Evolutionary conservation across 1,140 invertebrate genomes (phyloP).

Genomic region (Brachionus paranguensis): DNA sequence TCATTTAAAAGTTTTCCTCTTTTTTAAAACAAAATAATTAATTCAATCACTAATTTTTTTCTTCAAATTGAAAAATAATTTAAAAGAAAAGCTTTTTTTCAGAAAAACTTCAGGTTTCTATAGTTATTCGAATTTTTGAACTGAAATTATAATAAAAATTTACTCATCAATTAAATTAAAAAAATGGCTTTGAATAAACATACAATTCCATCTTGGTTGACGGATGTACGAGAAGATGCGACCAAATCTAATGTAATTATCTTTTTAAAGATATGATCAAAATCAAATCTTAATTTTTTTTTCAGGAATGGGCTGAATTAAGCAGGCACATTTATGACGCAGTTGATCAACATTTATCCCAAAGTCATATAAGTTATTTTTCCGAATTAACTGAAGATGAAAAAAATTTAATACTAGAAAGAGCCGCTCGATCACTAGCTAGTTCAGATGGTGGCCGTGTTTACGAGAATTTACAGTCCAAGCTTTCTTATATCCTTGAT

Average conservation of each 20-base stretch:
- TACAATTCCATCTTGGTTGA: constrained; percentile 22
- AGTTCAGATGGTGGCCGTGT: background rate
- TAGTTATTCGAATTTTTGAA: background rate
- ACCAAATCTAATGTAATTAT: constrained; percentile 6
- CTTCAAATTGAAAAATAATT: background rate
- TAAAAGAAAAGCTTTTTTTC: background rate
- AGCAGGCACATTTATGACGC: constrained; percentile 32
- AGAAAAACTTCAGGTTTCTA: background rate
- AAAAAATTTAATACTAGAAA: constrained; percentile 35
- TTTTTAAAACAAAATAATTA: background rate
- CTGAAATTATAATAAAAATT: background rate
- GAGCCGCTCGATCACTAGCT: constrained; percentile 17
- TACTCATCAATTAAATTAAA: background rate
- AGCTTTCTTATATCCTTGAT: constrained; percentile 30
- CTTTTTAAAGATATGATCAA: background rate
- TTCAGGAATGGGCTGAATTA: constrained; percentile 34
- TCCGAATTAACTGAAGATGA: constrained; percentile 23
- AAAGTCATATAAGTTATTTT: constrained; percentile 35
- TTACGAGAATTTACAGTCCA: constrained; percentile 29
- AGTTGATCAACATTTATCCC: constrained; percentile 38
- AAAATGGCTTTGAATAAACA: constrained; percentile 17
- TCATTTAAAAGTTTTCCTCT: too few relatives aligned
- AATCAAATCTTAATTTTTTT: background rate
- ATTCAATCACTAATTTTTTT: background rate
- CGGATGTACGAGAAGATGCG: background rate